A percentile compares a stretch with the other conserved stretches of the same genome.
phyloP scores from a whole-genome alignment of 2,888 invertebrate species.

The Oscheius sp. region DNA sequence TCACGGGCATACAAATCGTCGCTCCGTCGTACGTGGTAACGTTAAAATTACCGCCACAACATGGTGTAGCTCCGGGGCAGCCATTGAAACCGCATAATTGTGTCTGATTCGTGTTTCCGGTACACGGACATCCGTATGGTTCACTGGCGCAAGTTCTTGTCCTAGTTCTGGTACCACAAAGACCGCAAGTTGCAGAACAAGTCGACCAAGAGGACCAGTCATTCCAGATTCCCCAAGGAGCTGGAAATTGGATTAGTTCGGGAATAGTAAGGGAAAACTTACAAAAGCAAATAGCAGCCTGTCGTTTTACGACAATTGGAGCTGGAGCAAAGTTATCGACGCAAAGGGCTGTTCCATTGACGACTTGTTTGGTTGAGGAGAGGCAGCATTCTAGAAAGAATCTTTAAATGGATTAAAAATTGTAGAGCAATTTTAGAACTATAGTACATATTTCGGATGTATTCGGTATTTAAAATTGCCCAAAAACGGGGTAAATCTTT shows the following conservation, averaged over 20 bases:
- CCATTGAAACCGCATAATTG: conserved; percentile 39
- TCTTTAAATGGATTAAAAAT: too few relatives aligned
- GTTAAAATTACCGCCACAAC: conserved; percentile 35
- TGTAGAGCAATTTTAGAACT: too few relatives aligned
- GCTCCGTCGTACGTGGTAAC: conserved; percentile 48
- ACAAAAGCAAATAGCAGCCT: not conserved
- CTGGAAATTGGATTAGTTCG: not conserved
- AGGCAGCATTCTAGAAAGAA: conserved; percentile 17
- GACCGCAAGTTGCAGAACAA: conserved; percentile 32
- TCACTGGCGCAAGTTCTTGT: conserved; percentile 23
- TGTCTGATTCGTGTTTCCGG: conserved; percentile 38
- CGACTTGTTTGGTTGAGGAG: not conserved
- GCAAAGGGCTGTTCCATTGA: conserved; percentile 1
- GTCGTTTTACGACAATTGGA: not conserved
- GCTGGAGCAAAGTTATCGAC: not conserved
- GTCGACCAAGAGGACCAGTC: conserved; percentile 26
- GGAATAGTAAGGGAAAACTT: not conserved
- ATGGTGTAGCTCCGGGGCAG: conserved; percentile 34
- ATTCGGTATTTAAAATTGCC: too few relatives aligned
- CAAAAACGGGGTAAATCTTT: too few relatives aligned
- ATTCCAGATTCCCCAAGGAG: conserved; percentile 32
- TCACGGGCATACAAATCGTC: conserved; percentile 41
- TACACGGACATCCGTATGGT: conserved; percentile 35
- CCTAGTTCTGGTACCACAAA: conserved; percentile 29
- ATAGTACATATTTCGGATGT: too few relatives aligned